Percentiles rank a stretch among this genome's conserved stretches.
Evolutionary conservation across 2,113 vertebrate species (phyloP).

Genomic region (Chunga burmeisteri): DNA sequence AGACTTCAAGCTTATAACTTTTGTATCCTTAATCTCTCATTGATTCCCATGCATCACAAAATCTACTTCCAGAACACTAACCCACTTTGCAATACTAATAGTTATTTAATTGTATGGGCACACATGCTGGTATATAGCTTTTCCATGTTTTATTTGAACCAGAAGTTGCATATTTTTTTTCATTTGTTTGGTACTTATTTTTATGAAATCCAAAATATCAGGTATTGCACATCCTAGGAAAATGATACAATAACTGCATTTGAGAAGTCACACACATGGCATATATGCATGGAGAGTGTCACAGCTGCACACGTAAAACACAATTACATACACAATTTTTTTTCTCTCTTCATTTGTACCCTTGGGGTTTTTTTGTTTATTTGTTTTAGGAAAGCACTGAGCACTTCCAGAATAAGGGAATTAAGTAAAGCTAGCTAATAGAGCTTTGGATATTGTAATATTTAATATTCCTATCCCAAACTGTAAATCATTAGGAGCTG

Average conservation of each 20-base stretch:
- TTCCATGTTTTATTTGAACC: background rate
- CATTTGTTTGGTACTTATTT: background rate
- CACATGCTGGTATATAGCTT: background rate
- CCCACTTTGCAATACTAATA: rapidly evolving
- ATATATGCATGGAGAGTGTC: background rate
- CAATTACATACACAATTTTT: background rate
- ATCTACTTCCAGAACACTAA: background rate
- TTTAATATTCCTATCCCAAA: background rate
- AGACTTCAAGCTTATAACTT: background rate
- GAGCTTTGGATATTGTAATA: background rate
- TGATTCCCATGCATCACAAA: background rate
- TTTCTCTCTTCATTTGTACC: background rate
- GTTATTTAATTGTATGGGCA: background rate
- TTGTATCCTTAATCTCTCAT: background rate
- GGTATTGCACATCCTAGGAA: background rate
- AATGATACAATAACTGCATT: background rate
- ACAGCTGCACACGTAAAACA: background rate
- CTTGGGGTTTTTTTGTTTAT: background rate
- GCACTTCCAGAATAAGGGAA: background rate
- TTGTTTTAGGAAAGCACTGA: background rate
- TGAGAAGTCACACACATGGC: background rate
- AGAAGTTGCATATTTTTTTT: background rate
- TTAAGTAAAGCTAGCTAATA: background rate
- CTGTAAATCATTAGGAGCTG: background rate
- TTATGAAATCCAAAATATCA: background rate